Evolutionary conservation across 2,113 vertebrate species (phyloP), one percentile per base, ranked within the genome.

Genomic region (Anser brachyrhynchus): DNA sequence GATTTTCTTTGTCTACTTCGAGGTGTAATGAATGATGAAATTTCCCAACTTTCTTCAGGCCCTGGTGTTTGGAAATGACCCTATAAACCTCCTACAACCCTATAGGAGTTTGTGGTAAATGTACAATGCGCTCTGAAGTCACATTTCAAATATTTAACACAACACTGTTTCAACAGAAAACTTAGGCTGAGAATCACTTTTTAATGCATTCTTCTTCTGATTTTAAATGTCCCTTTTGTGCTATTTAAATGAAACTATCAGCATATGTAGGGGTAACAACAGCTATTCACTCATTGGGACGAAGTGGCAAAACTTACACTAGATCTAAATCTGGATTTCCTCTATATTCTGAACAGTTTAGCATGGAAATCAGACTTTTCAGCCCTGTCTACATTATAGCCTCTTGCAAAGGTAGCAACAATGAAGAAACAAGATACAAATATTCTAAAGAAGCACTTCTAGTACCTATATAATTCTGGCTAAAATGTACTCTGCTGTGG

Each of bases 1-100:
- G 74, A 96, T 98, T 98, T 98, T 96, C 96, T 98, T 98, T 98
- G 97, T 97, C 96, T 98, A 31, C 77, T 78, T 49, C 22, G 84
- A 61, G 20, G n/a, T 44, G 57, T 84, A 74, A 51, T 67, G 46
- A 52, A 78, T 41, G 62, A 80, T 89, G 61, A 67, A 58, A 95
- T 93, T 89, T 88, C 59, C 62, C 59, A 37, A 54, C 57, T 88
- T 90, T 92, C 85, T 89, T 92, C 39, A 87, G 52, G 69, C 55
- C 23, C 17, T 62, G 35, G 43, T 65, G 37, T 88, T 80, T 39
- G 69, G 75, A 95, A 94, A 54, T 35, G 51, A 35, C 82, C 21
- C 0, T 28, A 9, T 62, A 65, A 12, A 8, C 7, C 55, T 89
- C 57, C 55, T 39, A 65, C 10, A 71, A 26, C 3, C 25, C n/a